A percentile compares a stretch with the other conserved stretches of the same genome.
Conservation (phyloP, 1,140 invertebrate genomes). For the Berghia stephanieae region DNA sequence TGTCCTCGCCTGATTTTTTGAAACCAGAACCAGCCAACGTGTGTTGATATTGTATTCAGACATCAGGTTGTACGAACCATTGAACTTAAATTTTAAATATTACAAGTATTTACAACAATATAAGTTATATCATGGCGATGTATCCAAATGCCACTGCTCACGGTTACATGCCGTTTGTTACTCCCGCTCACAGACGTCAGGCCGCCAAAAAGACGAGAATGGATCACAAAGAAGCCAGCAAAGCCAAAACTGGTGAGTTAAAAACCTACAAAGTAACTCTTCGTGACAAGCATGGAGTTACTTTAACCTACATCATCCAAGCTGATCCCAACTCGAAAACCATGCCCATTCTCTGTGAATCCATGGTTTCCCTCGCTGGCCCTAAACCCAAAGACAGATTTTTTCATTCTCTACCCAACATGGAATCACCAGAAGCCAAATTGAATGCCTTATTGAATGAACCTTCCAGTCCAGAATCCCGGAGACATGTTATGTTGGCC, state of each 20-base stretch:
- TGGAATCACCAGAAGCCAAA: constrained; percentile 34
- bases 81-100: background rate
- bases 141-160: constrained; percentile 60
- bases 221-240: constrained; percentile 43
- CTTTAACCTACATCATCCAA: constrained; percentile 60
- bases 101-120: constrained; percentile 23
- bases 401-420: constrained; percentile 50
- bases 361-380: constrained; percentile 45
- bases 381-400: constrained; percentile 20
- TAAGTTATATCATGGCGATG: constrained; percentile 53
- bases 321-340: constrained; percentile 54
- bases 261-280: constrained; percentile 61
- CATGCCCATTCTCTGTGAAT: constrained; percentile 54
- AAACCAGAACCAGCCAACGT: background rate
- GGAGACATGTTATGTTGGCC: constrained; percentile 21
- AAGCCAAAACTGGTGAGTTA: constrained; percentile 36
- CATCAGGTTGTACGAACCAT: background rate
- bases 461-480: constrained; percentile 29
- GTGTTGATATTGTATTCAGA: constrained; percentile 8
- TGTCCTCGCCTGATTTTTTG: background rate
- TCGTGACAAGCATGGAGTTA: constrained; percentile 55
- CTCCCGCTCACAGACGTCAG: constrained; percentile 38
- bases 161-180: constrained; percentile 63
- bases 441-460: too few relatives aligned
- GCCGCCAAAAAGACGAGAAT: constrained; percentile 43